Conservation (phyloP, 2,797 vertebrate genomes). For the Choloepus didactylus region DNA sequence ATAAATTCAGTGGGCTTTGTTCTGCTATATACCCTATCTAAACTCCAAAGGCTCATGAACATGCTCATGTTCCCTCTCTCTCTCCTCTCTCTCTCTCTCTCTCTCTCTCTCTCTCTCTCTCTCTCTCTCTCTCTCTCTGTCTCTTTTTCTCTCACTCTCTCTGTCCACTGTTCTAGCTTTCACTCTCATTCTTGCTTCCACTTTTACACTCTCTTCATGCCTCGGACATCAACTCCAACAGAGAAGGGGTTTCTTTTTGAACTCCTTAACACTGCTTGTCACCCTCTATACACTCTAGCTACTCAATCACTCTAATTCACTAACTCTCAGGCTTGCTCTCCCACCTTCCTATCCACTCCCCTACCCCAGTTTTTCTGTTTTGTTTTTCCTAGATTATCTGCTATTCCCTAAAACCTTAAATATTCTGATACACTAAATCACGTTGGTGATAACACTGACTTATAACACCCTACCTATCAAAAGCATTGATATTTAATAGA, state of each 20-base stretch:
- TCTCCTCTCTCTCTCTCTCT: too few relatives aligned
- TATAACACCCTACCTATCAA: background rate
- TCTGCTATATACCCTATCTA: background rate
- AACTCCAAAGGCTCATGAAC: background rate
- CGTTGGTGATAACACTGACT: background rate
- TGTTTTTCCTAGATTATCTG: background rate
- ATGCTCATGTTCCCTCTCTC: background rate
- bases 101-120: too few relatives aligned
- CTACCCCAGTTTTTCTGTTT: background rate
- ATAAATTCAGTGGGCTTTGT: background rate
- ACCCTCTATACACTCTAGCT: background rate
- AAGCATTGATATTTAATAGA: constrained; percentile 9
- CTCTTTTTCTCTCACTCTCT: background rate
- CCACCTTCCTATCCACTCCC: background rate
- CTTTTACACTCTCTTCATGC: background rate
- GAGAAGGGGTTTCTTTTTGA: background rate
- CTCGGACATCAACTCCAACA: background rate
- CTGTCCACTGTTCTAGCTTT: too few relatives aligned
- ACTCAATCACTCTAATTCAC: background rate
- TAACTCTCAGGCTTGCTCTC: background rate
- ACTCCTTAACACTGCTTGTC: background rate
- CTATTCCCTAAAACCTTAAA: background rate
- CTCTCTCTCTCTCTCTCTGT: background rate
- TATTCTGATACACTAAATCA: background rate
- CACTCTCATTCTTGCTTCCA: background rate